phyloP scores from a whole-genome alignment of 2,113 vertebrate genomes.

The Oryzias celebensis region DNA sequence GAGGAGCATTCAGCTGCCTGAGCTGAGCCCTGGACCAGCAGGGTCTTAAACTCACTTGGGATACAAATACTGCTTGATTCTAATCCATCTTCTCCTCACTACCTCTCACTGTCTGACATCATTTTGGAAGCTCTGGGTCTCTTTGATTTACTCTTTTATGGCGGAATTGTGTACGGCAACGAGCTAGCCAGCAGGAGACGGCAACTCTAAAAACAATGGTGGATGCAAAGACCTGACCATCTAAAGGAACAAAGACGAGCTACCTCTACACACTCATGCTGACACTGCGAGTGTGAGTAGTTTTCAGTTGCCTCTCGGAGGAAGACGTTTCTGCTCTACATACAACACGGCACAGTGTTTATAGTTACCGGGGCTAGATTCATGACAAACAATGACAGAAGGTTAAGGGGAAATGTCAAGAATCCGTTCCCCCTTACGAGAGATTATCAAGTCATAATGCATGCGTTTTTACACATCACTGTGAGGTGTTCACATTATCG shows the following conservation, averaged over 20 bases:
- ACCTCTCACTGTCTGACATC: conserved; percentile 65
- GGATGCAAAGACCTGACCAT: conserved; percentile 62
- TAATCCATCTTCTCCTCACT: conserved; percentile 42
- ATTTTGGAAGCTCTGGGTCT: conserved; percentile 75
- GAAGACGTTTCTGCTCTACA: conserved; percentile 74
- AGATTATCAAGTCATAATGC: conserved; percentile 73
- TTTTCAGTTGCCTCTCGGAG: conserved; percentile 70
- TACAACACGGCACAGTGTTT: conserved; percentile 76
- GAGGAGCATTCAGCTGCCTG: conserved; percentile 67
- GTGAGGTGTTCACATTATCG: conserved; percentile 75
- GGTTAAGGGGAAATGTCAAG: conserved; percentile 60
- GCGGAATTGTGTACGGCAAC: conserved; percentile 45
- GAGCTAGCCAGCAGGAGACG: conserved; percentile 53
- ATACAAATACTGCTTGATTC: conserved; percentile 25
- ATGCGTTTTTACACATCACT: conserved; percentile 75
- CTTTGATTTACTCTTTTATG: conserved; percentile 59
- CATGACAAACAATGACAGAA: conserved; percentile 60
- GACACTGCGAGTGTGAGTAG: conserved; percentile 66
- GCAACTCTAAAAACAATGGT: conserved; percentile 25
- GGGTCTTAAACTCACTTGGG: conserved; percentile 58
- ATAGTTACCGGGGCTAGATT: conserved; percentile 63
- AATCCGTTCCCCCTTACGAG: conserved; percentile 49
- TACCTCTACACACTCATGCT: conserved; percentile 70
- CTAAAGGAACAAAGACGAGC: conserved; percentile 47
- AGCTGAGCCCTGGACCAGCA: conserved; percentile 71